Evolutionary conservation across 2,797 vertebrate species (phyloP), one percentile per base, ranked within the genome.

Genomic region (Schizothorax lantsangensis): DNA sequence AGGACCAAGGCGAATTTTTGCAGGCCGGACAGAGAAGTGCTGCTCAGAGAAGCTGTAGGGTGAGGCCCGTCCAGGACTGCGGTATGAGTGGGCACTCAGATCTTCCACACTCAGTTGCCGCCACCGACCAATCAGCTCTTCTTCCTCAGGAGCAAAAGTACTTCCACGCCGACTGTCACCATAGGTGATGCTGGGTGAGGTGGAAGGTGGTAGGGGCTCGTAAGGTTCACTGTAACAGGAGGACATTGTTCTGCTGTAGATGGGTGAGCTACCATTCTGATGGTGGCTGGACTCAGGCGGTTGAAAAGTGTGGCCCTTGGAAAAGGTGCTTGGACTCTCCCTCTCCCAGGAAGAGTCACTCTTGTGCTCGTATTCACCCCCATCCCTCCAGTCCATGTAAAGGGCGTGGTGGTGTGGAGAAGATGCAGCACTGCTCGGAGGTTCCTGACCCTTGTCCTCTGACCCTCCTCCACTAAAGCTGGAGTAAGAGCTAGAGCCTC

Each of bases 401-500:
- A 98, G 95, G 0, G 97, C 97, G 36, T 95, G 96, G 91, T 97
- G 98, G 92, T 93, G 98, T 0, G 98, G 97, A 23, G 97, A 97
- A 5, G 97, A 97, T n/a, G 97, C 95, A 0, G 96, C 96, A 88
- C 97, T 96, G 92, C 97, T 97, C 75, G 97, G 97, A 7, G 95
- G 95, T 0, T 95, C 94, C 0, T 94, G 93, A 73, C 92, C 97
- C 94, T 99, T 98, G 92, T 99, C 98, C 89, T 98, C 98, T 0
- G 98, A 98, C 0, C 97, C 97, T 43, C 94, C 97, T 45, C 95
- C 97, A 0, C 97, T 99, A 94, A 99, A 98, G 93, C 98, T 99
- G 72, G 97, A 99, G 90, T 99, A 99, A 80, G 97, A 98, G 94
- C 98, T 99, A 89, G 97, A 98, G 3, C 97, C 97, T 0, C 96